phyloP scores from a whole-genome alignment of 92 coral and sea anemone genomes.

The Heteractis magnifica region DNA sequence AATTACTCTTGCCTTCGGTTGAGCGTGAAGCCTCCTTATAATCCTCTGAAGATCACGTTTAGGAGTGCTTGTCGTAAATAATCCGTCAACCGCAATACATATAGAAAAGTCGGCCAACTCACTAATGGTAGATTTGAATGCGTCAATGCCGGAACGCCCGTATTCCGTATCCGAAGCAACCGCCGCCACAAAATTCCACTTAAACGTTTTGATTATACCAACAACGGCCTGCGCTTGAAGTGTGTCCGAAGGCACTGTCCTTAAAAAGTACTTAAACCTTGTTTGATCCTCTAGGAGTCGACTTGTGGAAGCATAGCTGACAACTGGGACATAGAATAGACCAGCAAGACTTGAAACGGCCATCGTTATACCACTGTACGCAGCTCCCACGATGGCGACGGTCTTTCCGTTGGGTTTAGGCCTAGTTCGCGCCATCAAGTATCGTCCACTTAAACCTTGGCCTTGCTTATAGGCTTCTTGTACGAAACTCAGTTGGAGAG shows the following conservation, averaged over 20 bases:
- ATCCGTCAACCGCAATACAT: constrained; percentile 62
- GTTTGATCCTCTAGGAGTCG: constrained; percentile 70
- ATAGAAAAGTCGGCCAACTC: constrained; percentile 27
- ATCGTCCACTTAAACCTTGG: constrained; percentile 4
- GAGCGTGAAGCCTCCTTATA: constrained; percentile 37
- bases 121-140: constrained; percentile 53
- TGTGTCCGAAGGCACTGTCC: constrained; percentile 83
- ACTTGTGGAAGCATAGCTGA: constrained; percentile 89
- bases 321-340: constrained; percentile 77
- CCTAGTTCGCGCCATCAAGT: not conserved
- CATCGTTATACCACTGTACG: constrained; percentile 78
- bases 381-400: constrained; percentile 80
- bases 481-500: constrained; percentile 59
- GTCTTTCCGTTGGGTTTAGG: constrained; percentile 16
- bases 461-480: constrained; percentile 44
- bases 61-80: constrained; percentile 63
- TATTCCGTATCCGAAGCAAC: constrained; percentile 79
- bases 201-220: constrained; percentile 48
- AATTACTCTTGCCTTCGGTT: constrained; percentile 61
- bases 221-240: constrained; percentile 70
- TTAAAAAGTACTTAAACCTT: constrained; percentile 68
- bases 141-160: constrained; percentile 75
- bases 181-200: constrained; percentile 65
- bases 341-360: constrained; percentile 77
- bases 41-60: constrained; percentile 33